Conservation (phyloP, 2,113 vertebrate species). For the Oceanites oceanicus region DNA sequence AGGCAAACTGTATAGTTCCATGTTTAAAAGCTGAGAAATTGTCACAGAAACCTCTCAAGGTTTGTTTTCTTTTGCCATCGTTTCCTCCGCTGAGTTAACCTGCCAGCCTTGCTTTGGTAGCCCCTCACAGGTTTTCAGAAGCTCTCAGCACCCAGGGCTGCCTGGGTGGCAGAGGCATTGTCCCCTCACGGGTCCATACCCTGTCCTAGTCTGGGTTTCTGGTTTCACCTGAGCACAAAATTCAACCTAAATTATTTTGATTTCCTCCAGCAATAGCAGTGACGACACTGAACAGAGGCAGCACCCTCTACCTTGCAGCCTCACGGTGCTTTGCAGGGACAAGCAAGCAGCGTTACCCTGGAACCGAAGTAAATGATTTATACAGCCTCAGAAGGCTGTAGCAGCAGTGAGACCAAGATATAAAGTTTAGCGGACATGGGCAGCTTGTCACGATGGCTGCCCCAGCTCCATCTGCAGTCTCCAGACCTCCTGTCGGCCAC, state of each 20-base stretch:
- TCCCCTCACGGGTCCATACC: accelerated
- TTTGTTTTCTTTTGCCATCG: not conserved
- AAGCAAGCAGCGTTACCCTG: not conserved
- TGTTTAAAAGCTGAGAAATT: not conserved
- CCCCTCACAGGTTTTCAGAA: not conserved
- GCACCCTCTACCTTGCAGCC: not conserved
- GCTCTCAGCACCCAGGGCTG: not conserved
- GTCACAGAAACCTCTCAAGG: not conserved
- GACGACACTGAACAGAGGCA: not conserved
- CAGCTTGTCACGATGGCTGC: not conserved
- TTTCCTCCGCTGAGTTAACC: not conserved
- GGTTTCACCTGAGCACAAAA: not conserved
- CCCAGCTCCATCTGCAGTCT: not conserved
- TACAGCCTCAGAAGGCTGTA: not conserved
- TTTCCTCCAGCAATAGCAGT: not conserved
- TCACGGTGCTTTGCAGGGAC: not conserved
- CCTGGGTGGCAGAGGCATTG: not conserved
- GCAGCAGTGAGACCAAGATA: not conserved
- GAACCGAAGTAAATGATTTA: not conserved
- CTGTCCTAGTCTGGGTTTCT: not conserved
- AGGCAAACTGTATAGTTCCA: not conserved
- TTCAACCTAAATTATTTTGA: not conserved
- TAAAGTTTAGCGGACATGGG: not conserved
- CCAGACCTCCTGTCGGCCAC: not conserved
- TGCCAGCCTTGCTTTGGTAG: not conserved